Evolutionary conservation across 2,113 vertebrate genomes (phyloP), one percentile per base, ranked within the genome.

Genomic region (Daboia siamensis): DNA sequence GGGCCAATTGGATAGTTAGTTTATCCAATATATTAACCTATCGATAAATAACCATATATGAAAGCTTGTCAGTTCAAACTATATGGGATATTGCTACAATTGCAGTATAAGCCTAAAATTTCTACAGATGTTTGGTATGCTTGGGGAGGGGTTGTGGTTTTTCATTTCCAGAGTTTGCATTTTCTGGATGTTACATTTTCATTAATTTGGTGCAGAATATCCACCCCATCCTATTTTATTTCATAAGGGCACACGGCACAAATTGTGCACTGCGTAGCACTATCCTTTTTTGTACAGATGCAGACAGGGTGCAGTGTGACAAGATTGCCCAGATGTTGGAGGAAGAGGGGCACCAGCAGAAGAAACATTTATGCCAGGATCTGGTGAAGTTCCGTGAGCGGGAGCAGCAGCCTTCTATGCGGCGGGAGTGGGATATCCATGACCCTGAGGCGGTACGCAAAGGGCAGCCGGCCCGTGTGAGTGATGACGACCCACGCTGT

Each of bases 301-400:
- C 94, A 48, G 96, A 95, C 54, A 93, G 95, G 61, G 57, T 96
- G 13, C 96, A 94, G 2, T 96, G 93, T 48, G 97, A 97, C 94
- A 94, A 94, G 90, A 94, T 94, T 46, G 97, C 96, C 0, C 93
- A 90, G 90, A 93, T 98, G 91, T 94, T 98, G 59, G 95, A 98
- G 11, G 95, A 93, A 8, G 96, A 96, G 54, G 94, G 98, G 64
- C 93, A 59, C 55, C 96, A 97, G 94, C 95, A 96, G 51, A 95
- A 94, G 90, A 95, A 64, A 0, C 94, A 57, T 0, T 64, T 97
- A 48, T 92, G 97, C 15, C 97, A 96, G 90, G 97, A 95, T 29
- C 5, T 96, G 0, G 93, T 91, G 15, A 94, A 94, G 13, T 98
- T 97, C 96, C 94, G 95, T 9, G 92, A 95, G 33, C 94, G 95